Conservation (phyloP, 2,797 vertebrate species). For the Anguilla anguilla region DNA sequence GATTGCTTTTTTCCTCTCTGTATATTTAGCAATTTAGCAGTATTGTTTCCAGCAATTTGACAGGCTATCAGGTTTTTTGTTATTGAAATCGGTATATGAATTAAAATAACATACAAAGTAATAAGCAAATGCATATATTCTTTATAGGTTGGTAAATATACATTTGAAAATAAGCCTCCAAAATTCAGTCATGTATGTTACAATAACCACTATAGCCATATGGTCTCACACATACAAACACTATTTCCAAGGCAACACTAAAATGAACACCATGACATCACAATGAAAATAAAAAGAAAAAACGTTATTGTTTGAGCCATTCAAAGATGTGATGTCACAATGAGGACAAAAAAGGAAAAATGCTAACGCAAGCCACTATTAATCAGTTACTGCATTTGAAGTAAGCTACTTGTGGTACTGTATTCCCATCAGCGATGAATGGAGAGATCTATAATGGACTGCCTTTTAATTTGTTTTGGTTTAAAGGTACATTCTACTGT, state of each 20-base stretch:
- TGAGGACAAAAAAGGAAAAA: background rate
- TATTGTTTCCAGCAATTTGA: background rate
- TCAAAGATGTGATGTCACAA: background rate
- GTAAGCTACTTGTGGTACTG: background rate
- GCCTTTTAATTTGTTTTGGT: background rate
- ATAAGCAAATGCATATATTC: background rate
- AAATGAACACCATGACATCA: background rate
- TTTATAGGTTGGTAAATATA: too few relatives aligned
- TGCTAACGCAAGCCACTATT: background rate
- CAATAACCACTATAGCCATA: too few relatives aligned
- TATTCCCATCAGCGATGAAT: background rate
- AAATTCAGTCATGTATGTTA: too few relatives aligned
- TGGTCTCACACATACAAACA: too few relatives aligned
- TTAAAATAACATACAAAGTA: background rate
- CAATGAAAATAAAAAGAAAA: too few relatives aligned
- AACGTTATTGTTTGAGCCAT: too few relatives aligned
- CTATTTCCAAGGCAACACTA: too few relatives aligned
- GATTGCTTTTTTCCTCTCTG: background rate
- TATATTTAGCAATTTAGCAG: background rate
- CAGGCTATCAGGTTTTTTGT: background rate
- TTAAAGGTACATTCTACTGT: background rate
- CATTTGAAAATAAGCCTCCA: too few relatives aligned
- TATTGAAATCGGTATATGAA: too few relatives aligned
- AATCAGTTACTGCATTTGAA: background rate
- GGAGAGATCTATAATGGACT: background rate